phyloP scores from a whole-genome alignment of 2,888 invertebrate species.

The Nemurella pictetii region DNA sequence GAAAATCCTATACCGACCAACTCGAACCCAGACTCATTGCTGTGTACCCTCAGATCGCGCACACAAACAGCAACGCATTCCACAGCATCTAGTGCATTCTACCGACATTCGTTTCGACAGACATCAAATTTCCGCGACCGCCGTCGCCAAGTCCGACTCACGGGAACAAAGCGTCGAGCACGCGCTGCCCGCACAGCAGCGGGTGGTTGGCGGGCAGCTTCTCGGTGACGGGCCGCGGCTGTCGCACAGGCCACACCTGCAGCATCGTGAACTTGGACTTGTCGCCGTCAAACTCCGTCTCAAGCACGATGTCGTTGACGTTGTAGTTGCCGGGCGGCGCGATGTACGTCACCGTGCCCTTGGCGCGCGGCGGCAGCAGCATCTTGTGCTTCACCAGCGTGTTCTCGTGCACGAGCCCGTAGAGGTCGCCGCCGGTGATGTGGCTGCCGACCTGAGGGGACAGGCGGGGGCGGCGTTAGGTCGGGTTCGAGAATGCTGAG shows the following conservation, averaged over 20 bases:
- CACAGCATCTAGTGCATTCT: too few species aligned
- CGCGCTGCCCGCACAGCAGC: conserved; percentile 95
- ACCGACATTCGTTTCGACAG: too few species aligned
- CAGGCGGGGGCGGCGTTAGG: too few species aligned
- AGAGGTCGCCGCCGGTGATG: conserved; percentile 97
- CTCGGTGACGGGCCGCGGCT: conserved; percentile 94
- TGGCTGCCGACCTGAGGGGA: conserved; percentile 80
- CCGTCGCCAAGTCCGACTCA: conserved; percentile 56
- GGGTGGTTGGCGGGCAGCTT: conserved; percentile 99
- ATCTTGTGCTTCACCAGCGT: conserved; percentile 96
- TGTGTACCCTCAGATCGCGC: too few species aligned
- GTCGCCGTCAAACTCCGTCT: conserved; percentile 98
- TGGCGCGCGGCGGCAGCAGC: conserved; percentile 90
- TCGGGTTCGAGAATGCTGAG: too few species aligned
- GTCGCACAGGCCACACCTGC: conserved; percentile 99
- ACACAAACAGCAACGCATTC: too few species aligned
- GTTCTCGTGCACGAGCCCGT: conserved; percentile 95
- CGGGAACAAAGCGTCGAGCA: conserved; percentile 98
- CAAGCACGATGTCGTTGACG: conserved; percentile 92
- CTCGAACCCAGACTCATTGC: too few species aligned
- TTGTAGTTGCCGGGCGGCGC: conserved; percentile 93
- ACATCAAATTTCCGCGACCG: too few species aligned
- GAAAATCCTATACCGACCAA: too few species aligned
- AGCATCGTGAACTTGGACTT: conserved; percentile 91
- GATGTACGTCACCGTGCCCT: conserved; percentile 95